Conservation (phyloP, 1,140 invertebrate genomes). For the Aphelenchoides fujianensis region DNA sequence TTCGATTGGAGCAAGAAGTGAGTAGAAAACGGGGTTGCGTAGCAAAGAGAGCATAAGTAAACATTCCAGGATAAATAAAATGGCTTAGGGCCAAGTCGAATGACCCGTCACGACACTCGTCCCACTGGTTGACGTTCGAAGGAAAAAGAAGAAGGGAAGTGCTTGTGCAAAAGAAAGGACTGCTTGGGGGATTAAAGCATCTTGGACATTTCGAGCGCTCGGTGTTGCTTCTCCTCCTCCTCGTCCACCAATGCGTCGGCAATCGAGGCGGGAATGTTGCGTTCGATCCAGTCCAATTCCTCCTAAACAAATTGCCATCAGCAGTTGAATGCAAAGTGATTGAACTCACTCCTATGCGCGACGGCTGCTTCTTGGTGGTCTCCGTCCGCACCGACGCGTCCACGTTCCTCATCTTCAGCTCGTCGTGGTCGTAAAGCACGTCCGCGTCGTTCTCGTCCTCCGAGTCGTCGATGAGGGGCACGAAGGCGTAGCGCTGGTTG, state of each 20-base stretch:
- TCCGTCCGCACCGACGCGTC: not conserved
- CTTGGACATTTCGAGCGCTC: constrained; percentile 66
- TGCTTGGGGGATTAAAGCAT: too few relatives aligned
- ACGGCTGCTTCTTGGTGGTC: not conserved
- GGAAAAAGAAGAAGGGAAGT: too few relatives aligned
- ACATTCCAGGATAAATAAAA: too few relatives aligned
- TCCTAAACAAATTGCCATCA: constrained; percentile 63
- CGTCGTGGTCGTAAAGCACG: constrained; percentile 41
- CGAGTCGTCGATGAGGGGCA: constrained; percentile 81
- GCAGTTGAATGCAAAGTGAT: constrained; percentile 29
- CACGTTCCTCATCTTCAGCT: not conserved
- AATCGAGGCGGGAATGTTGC: constrained; percentile 66
- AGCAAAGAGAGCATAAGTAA: too few relatives aligned
- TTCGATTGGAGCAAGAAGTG: too few relatives aligned
- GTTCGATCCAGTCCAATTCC: constrained; percentile 67
- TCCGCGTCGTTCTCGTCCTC: constrained; percentile 66
- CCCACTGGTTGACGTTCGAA: too few relatives aligned
- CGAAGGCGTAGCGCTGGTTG: constrained; percentile 88
- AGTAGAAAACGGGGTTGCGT: too few relatives aligned
- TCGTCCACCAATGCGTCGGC: constrained; percentile 65
- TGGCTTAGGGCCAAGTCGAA: too few relatives aligned
- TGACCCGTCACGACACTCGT: too few relatives aligned
- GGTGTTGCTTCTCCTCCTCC: constrained; percentile 66
- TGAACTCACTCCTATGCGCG: not conserved
- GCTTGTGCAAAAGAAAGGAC: too few relatives aligned